A percentile compares a stretch with the other conserved stretches of the same genome.
These are phyloP conservation scores for Leucoptera coffeella DNA, from an alignment of 2,888 invertebrate genomes.

Conservation along the genomic window DNA sequence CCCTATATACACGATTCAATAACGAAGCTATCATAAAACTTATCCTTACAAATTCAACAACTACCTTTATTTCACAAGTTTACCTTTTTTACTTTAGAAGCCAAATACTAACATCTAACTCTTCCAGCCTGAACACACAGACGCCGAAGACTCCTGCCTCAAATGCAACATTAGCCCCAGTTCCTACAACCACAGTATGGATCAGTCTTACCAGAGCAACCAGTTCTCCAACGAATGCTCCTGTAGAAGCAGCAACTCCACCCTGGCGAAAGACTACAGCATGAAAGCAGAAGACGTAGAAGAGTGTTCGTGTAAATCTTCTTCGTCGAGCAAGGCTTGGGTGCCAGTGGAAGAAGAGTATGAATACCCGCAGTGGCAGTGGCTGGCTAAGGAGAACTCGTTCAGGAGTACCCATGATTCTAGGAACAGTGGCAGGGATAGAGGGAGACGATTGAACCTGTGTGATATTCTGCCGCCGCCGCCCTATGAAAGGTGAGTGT, in stretches of 20 bases:
- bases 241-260: conserved; percentile 38
- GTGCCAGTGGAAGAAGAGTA: conserved; percentile 35
- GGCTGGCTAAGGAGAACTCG: conserved; percentile 38
- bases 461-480: conserved; percentile 41
- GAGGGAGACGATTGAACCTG: conserved; percentile 41
- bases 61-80: too few relatives aligned
- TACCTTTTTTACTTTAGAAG: too few relatives aligned
- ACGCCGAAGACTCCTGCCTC: conserved; percentile 48
- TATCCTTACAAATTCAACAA: too few relatives aligned
- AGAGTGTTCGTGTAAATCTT: conserved; percentile 41
- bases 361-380: conserved; percentile 46
- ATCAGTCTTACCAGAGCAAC: conserved; percentile 37
- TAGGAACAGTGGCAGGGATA: conserved; percentile 26
- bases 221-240: conserved; percentile 45
- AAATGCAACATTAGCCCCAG: conserved; percentile 51
- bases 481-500: conserved; percentile 37
- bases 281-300: conserved; percentile 32
- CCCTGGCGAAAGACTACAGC: conserved; percentile 41
- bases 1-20: too few relatives aligned
- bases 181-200: conserved; percentile 49
- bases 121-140: conserved; percentile 16
- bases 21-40: too few relatives aligned
- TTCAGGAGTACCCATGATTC: conserved; percentile 24
- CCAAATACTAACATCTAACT: too few relatives aligned
- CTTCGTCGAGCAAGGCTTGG: conserved; percentile 44